Evolutionary conservation across 2,797 vertebrate genomes (phyloP).

Genomic region (Oreortyx pictus): DNA sequence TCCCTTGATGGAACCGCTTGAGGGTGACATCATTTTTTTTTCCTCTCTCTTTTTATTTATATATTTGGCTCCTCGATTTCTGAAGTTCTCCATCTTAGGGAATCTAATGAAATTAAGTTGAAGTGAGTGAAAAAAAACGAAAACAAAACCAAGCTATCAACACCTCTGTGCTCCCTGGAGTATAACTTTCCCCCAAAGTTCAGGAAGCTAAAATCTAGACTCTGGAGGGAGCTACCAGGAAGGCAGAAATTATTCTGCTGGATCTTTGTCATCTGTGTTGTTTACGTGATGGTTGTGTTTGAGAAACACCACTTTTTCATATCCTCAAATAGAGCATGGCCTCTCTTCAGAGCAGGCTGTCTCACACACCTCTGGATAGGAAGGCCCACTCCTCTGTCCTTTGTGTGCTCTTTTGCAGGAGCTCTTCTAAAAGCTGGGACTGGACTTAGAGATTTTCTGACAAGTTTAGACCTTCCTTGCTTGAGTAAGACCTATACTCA

Average conservation of each 20-base stretch:
- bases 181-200: conserved; percentile 6
- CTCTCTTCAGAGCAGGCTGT: background rate
- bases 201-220: background rate
- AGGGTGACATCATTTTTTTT: conserved; percentile 77
- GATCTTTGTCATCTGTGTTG: background rate
- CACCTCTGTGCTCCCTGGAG: accelerated
- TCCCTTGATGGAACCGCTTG: conserved; percentile 87
- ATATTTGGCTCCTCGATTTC: conserved; percentile 63
- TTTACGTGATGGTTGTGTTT: background rate
- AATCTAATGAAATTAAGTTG: conserved; percentile 68
- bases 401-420: background rate
- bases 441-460: background rate
- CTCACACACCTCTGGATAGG: background rate
- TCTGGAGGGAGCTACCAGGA: background rate
- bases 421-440: background rate
- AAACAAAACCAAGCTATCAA: background rate
- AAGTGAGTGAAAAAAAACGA: no score
- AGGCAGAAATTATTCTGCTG: background rate
- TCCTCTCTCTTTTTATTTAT: conserved; percentile 50
- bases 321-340: background rate
- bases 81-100: conserved; percentile 72
- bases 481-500: background rate
- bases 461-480: background rate
- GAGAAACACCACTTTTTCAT: background rate
- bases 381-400: background rate